Evolutionary conservation across 2,113 vertebrate species (phyloP).

Genomic region (Microtus ochrogaster): DNA sequence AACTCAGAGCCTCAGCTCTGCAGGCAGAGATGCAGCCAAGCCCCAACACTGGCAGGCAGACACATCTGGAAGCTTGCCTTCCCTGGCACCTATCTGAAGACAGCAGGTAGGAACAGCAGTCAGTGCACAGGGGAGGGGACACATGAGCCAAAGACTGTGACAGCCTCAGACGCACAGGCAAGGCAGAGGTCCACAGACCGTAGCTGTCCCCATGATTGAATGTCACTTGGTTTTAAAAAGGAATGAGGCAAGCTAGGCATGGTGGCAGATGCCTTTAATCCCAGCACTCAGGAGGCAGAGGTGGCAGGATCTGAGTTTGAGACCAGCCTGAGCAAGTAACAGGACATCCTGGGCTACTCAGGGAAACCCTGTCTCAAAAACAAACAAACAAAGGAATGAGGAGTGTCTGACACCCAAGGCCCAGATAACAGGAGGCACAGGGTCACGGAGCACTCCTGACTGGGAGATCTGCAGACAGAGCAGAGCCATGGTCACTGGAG

Average conservation of each 20-base stretch:
- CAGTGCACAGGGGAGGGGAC: too few species aligned
- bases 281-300: background rate
- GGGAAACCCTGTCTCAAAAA: background rate
- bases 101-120: background rate
- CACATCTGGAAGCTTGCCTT: background rate
- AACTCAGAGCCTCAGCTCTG: background rate
- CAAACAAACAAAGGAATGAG: background rate
- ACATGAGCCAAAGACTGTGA: fast-evolving
- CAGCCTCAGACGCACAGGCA: fast-evolving
- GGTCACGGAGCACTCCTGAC: fast-evolving
- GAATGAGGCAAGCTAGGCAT: background rate
- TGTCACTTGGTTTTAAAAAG: fast-evolving
- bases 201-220: fast-evolving
- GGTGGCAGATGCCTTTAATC: background rate
- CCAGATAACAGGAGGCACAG: background rate
- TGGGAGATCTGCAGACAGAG: background rate
- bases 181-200: fast-evolving
- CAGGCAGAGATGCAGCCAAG: background rate
- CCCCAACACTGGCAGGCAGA: fast-evolving
- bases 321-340: background rate
- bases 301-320: background rate
- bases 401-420: background rate
- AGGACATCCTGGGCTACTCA: background rate
- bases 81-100: background rate
- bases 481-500: fast-evolving